A percentile compares a stretch with the other conserved stretches of the same genome.
Evolutionary conservation across 2,888 invertebrate genomes (phyloP).

Genomic region (Athalia rosae): DNA sequence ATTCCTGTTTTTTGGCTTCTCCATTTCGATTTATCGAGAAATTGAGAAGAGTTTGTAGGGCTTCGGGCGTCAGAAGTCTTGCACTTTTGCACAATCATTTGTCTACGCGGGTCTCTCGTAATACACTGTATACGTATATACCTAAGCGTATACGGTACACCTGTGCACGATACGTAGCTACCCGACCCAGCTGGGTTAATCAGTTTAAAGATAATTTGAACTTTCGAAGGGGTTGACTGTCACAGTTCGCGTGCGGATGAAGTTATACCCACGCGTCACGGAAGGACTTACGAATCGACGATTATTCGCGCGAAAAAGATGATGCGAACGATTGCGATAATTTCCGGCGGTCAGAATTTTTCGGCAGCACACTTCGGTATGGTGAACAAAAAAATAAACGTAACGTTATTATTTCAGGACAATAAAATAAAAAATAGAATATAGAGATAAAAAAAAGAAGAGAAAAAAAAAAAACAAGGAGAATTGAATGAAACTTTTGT

Average conservation of each 20-base stretch:
- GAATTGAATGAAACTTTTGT: conserved; percentile 36
- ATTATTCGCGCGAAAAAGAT: not conserved
- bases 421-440: not conserved
- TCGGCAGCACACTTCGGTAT: too few relatives aligned
- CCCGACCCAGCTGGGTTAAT: conserved; percentile 3
- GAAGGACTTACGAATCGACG: not conserved
- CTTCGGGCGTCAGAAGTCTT: conserved; percentile 24
- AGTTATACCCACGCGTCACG: too few relatives aligned
- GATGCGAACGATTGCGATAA: conserved; percentile 14
- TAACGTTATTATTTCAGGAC: conserved; percentile 13
- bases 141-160: too few relatives aligned
- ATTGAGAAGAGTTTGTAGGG: conserved; percentile 50
- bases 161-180: not conserved
- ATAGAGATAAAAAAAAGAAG: conserved; percentile 2
- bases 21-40: conserved; percentile 73
- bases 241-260: not conserved
- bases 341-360: too few relatives aligned
- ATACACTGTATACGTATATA: too few relatives aligned
- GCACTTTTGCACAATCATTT: conserved; percentile 41
- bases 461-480: not conserved
- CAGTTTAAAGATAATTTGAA: conserved; percentile 11
- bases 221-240: not conserved
- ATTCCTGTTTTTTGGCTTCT: conserved; percentile 57
- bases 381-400: conserved; percentile 38
- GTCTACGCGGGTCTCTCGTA: not conserved